Conservation (phyloP, 1,140 invertebrate genomes). For the Marisa cornuarietis region DNA sequence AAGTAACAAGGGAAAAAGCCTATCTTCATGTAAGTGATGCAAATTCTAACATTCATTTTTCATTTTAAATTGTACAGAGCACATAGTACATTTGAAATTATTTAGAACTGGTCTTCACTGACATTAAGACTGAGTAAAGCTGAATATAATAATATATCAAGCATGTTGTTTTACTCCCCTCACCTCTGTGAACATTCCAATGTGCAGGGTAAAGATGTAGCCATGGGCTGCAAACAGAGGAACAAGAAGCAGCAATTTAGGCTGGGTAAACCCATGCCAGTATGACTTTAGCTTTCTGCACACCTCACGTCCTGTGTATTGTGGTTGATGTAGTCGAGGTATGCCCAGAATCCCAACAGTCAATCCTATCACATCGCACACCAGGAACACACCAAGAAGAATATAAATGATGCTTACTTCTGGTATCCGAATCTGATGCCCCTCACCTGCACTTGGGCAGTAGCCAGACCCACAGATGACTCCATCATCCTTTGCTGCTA, state of each 20-base stretch:
- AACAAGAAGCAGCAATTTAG: constrained; percentile 19
- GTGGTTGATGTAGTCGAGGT: constrained; percentile 8
- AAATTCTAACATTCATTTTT: not conserved
- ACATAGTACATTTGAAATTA: too few relatives aligned
- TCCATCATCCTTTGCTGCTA: not conserved
- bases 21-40: not conserved
- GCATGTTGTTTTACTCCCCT: not conserved
- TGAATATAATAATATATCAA: too few relatives aligned
- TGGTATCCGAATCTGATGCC: constrained; percentile 3
- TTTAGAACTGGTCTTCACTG: too few relatives aligned
- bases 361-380: constrained; percentile 11
- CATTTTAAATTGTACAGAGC: too few relatives aligned
- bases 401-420: constrained; percentile 16
- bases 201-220: constrained; percentile 2
- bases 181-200: constrained; percentile 9
- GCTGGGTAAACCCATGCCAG: constrained; percentile 15
- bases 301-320: not conserved
- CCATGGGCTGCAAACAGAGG: constrained; percentile 10
- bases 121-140: too few relatives aligned
- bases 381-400: constrained; percentile 20
- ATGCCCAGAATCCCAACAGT: constrained; percentile 1
- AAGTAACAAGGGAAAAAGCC: not conserved
- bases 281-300: constrained; percentile 13
- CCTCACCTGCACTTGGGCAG: constrained; percentile 30
- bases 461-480: constrained; percentile 33